These are phyloP conservation scores for Epinephelus cyanopodus DNA, from an alignment of 2,113 vertebrate species.

Conservation along the genomic window DNA sequence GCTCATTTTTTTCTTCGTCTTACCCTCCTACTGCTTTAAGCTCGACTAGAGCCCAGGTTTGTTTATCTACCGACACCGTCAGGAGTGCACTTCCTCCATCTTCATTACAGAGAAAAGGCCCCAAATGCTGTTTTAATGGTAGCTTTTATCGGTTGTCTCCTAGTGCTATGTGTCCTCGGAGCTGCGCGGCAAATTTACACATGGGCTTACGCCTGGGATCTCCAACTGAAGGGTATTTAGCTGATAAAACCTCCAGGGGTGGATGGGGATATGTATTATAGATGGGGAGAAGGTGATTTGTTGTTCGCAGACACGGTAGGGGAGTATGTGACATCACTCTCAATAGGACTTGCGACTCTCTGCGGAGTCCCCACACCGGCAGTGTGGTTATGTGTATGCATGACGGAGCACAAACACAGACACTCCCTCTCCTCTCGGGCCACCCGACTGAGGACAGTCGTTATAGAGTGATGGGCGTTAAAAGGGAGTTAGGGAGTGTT, in stretches of 20 bases:
- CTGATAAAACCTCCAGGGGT: conserved; percentile 65
- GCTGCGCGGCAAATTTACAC: conserved; percentile 57
- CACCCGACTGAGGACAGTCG: conserved; percentile 29
- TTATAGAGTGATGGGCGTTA: conserved; percentile 43
- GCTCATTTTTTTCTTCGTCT: not conserved
- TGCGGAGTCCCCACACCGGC: conserved; percentile 23
- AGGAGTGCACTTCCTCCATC: conserved; percentile 56
- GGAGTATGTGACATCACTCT: conserved; percentile 63
- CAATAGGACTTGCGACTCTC: conserved; percentile 58
- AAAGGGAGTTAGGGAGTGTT: conserved; percentile 46
- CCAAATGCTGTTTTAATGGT: conserved; percentile 67
- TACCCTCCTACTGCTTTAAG: not conserved
- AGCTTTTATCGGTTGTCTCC: conserved; percentile 63
- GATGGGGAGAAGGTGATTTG: conserved; percentile 65
- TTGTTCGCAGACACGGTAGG: conserved; percentile 43
- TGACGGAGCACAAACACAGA: conserved; percentile 45
- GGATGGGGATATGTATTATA: conserved; percentile 68
- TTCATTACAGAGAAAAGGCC: conserved; percentile 69
- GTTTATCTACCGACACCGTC: conserved; percentile 55
- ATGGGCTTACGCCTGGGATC: conserved; percentile 56
- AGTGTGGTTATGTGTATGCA: conserved; percentile 47
- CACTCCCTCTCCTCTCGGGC: conserved; percentile 20
- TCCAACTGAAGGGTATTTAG: conserved; percentile 66
- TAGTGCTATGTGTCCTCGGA: conserved; percentile 9
- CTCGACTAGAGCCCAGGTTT: conserved; percentile 31